Conservation (phyloP, 2,113 vertebrate species). For the Alligator mississippiensis region DNA sequence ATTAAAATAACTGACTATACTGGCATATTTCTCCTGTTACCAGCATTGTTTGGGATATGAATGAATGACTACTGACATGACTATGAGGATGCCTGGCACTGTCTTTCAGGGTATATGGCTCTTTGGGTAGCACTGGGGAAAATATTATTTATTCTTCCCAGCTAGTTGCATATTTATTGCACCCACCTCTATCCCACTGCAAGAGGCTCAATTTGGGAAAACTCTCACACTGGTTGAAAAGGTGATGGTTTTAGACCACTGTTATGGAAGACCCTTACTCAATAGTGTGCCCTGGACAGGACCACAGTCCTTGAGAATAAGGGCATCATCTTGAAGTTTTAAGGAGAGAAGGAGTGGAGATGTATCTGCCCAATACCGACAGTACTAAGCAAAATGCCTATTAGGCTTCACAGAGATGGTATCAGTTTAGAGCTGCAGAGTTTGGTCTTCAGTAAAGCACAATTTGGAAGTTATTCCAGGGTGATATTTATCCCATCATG, state of each 20-base stretch:
- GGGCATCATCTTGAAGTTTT: neutral
- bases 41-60: conserved; percentile 11
- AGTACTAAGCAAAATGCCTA: neutral
- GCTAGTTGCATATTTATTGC: conserved; percentile 7
- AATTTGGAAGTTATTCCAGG: neutral
- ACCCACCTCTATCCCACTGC: neutral
- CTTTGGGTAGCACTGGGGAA: neutral
- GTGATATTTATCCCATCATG: neutral
- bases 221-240: neutral
- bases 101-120: conserved; percentile 25
- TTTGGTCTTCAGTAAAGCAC: accelerated
- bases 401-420: neutral
- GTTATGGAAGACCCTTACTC: accelerated
- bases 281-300: neutral
- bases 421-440: neutral
- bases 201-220: neutral
- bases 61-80: conserved; percentile 17
- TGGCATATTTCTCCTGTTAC: neutral
- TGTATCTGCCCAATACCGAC: neutral
- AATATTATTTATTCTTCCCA: conserved; percentile 31
- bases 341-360: neutral
- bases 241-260: neutral
- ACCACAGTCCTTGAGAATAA: neutral
- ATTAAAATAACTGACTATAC: conserved; percentile 14
- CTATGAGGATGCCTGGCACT: conserved; percentile 25